phyloP scores from a whole-genome alignment of 2,888 invertebrate genomes.

The Strigamia transsilvanica region DNA sequence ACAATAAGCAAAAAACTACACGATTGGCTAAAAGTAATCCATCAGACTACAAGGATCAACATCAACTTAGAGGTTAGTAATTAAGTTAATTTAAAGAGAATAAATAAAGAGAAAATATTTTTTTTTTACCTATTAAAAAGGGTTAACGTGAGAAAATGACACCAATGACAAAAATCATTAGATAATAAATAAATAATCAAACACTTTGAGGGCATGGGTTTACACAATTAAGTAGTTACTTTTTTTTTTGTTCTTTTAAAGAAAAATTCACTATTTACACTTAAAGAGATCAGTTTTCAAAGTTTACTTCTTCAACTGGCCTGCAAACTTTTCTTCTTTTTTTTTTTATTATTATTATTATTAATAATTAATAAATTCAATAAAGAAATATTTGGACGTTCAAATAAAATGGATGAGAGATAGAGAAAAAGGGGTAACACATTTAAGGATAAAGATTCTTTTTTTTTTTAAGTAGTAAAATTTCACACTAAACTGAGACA shows the following conservation, averaged over 20 bases:
- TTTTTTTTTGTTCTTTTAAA: conserved; percentile 16
- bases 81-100: conserved; percentile 33
- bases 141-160: conserved; percentile 48
- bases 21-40: conserved; percentile 49
- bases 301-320: conserved; percentile 39
- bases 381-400: conserved; percentile 38
- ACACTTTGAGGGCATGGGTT: conserved; percentile 39
- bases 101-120: conserved; percentile 32
- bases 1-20: conserved; percentile 49
- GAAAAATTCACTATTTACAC: conserved; percentile 40
- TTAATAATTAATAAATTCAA: conserved; percentile 34
- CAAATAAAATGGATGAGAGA: conserved; percentile 42
- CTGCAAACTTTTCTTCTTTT: conserved; percentile 32
- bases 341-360: neutral
- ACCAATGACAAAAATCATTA: conserved; percentile 46
- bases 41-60: conserved; percentile 48
- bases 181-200: conserved; percentile 50
- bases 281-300: conserved; percentile 35
- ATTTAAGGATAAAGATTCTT: conserved; percentile 42
- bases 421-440: conserved; percentile 49
- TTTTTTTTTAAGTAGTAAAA: conserved; percentile 20
- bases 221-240: conserved; percentile 36
- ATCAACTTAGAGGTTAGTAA: conserved; percentile 49
- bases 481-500: conserved; percentile 47
- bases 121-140: conserved; percentile 43